Percentiles rank a stretch among this genome's conserved stretches.
phyloP scores from a whole-genome alignment of 2,797 vertebrate species.

The Spea hammondii region DNA sequence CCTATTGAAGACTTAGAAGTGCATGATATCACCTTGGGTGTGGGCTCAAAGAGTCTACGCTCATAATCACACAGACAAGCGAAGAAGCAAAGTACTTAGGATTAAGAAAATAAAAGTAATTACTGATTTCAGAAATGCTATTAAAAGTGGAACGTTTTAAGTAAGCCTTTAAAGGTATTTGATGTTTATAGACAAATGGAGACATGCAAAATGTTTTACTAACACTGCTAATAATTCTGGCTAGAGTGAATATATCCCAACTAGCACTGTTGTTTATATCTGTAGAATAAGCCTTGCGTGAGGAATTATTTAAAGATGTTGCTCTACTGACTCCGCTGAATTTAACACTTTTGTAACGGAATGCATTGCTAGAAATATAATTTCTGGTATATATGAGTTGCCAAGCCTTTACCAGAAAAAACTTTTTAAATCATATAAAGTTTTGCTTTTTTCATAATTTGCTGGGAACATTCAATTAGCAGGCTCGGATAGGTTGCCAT shows the following conservation, averaged over 20 bases:
- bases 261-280: not conserved
- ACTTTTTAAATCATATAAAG: no score
- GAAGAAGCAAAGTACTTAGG: not conserved
- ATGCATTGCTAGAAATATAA: no score
- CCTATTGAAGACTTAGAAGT: not conserved
- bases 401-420: no score
- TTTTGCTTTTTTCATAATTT: no score
- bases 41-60: not conserved
- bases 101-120: conserved; percentile 6
- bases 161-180: not conserved
- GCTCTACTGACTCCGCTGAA: no score
- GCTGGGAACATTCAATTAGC: no score
- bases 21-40: not conserved
- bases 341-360: no score
- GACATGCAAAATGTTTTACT: not conserved
- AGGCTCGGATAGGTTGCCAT: no score
- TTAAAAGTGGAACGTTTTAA: not conserved
- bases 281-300: not conserved
- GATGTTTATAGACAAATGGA: not conserved
- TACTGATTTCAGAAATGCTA: not conserved
- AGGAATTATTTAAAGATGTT: not conserved
- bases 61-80: conserved; percentile 5
- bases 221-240: conserved; percentile 2
- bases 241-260: not conserved
- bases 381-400: no score